phyloP scores from a whole-genome alignment of 2,797 vertebrate species.

The Lutjanus argentimaculatus region DNA sequence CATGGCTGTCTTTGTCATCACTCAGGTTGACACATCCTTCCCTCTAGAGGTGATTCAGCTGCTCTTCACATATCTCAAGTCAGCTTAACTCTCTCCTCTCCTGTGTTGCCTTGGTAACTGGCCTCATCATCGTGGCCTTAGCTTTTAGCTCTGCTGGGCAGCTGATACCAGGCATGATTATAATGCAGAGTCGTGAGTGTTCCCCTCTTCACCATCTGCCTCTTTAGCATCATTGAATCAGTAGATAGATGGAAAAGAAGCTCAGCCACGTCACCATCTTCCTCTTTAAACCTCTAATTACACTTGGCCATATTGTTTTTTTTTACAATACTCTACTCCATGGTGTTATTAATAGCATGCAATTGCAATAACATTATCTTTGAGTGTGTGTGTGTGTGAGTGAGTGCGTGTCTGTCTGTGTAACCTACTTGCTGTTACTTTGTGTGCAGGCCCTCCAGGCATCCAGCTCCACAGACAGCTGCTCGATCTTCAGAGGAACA shows the following conservation, averaged over 20 bases:
- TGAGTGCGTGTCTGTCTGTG: conserved; percentile 12
- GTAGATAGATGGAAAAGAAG: not conserved
- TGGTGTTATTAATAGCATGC: not conserved
- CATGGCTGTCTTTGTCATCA: not conserved
- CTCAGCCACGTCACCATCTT: not conserved
- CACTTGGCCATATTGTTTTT: not conserved
- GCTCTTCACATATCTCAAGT: not conserved
- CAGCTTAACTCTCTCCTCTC: not conserved
- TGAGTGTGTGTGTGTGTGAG: conserved; percentile 12
- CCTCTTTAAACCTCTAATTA: not conserved
- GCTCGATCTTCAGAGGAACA: conserved; percentile 93
- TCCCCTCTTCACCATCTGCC: not conserved
- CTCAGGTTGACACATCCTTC: not conserved
- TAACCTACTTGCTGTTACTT: conserved; percentile 85
- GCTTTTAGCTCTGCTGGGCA: not conserved
- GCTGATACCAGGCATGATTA: not conserved
- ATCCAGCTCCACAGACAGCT: conserved; percentile 93
- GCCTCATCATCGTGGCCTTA: not conserved
- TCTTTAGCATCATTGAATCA: not conserved
- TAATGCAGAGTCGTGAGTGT: not conserved
- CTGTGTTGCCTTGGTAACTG: conserved; percentile 16
- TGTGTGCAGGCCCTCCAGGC: conserved; percentile 92
- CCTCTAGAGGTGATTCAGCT: conserved; percentile 2
- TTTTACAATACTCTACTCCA: not conserved
- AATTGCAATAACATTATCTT: not conserved